phyloP scores from a whole-genome alignment of 2,113 vertebrate species.

The Ailurus styani region DNA sequence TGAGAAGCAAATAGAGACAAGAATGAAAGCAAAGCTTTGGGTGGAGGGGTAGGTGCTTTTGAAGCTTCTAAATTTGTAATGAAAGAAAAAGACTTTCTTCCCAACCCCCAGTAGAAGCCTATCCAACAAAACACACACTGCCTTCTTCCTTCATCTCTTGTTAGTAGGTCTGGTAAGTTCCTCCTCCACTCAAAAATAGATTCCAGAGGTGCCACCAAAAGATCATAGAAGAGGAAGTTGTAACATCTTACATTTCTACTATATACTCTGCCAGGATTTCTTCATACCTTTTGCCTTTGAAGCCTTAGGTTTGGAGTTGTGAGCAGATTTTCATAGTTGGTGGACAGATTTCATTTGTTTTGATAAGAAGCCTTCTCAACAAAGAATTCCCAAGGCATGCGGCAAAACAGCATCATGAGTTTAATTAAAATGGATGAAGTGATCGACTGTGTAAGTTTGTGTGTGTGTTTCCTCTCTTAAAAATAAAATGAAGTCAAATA shows the following conservation, averaged over 20 bases:
- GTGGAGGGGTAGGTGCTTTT: neutral
- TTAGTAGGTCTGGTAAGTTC: neutral
- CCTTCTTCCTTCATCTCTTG: neutral
- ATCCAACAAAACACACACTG: neutral
- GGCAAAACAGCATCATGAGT: neutral
- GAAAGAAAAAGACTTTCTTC: conserved; percentile 14
- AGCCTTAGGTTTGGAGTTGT: neutral
- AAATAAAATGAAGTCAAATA: conserved; percentile 16
- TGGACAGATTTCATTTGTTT: conserved; percentile 42
- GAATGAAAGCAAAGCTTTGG: neutral
- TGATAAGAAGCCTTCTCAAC: conserved; percentile 34
- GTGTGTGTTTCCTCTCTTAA: neutral
- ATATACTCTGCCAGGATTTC: neutral
- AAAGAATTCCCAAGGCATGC: conserved; percentile 5
- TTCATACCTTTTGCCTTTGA: conserved; percentile 17
- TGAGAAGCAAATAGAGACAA: conserved; percentile 36
- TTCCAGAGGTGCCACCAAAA: neutral
- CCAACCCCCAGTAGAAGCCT: neutral
- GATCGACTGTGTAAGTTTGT: neutral
- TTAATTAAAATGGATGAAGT: conserved; percentile 33
- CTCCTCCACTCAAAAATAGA: neutral
- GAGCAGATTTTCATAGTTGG: conserved; percentile 44
- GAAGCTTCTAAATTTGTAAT: neutral
- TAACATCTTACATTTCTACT: neutral
- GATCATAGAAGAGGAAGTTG: conserved; percentile 11